Conservation (phyloP, 1,140 invertebrate genomes). For the Tetraneura akinire region DNA sequence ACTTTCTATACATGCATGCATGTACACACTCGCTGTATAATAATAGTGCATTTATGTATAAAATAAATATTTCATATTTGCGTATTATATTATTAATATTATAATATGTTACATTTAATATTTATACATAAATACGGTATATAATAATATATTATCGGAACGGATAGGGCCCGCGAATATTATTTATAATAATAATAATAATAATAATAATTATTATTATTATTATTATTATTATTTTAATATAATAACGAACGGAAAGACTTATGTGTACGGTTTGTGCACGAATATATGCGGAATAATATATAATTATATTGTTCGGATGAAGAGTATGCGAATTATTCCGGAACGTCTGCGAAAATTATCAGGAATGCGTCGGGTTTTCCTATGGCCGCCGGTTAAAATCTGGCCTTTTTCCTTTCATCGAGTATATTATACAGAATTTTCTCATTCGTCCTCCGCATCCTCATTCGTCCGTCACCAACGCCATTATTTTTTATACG, state of each 20-base stretch:
- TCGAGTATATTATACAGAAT: background rate
- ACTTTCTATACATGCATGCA: background rate
- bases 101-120: too few species aligned
- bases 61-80: too few species aligned
- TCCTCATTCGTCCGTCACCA: background rate
- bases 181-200: conserved; percentile 1
- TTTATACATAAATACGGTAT: background rate
- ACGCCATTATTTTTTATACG: background rate
- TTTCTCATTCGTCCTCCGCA: too few species aligned
- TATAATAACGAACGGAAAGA: background rate
- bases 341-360: conserved; percentile 20
- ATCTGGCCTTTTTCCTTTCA: conserved; percentile 30
- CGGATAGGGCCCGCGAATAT: too few species aligned
- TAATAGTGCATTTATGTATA: too few species aligned
- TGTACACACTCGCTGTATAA: background rate
- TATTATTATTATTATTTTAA: conserved; percentile 23
- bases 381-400: conserved; percentile 13
- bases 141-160: background rate
- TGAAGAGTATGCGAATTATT: conserved; percentile 34
- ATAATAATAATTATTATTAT: conserved; percentile 16
- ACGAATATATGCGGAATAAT: too few species aligned
- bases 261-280: too few species aligned
- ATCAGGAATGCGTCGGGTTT: conserved; percentile 33
- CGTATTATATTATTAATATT: too few species aligned
- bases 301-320: too few species aligned